Evolutionary conservation across 2,797 vertebrate genomes (phyloP).

Genomic region (Peromyscus nudipes): DNA sequence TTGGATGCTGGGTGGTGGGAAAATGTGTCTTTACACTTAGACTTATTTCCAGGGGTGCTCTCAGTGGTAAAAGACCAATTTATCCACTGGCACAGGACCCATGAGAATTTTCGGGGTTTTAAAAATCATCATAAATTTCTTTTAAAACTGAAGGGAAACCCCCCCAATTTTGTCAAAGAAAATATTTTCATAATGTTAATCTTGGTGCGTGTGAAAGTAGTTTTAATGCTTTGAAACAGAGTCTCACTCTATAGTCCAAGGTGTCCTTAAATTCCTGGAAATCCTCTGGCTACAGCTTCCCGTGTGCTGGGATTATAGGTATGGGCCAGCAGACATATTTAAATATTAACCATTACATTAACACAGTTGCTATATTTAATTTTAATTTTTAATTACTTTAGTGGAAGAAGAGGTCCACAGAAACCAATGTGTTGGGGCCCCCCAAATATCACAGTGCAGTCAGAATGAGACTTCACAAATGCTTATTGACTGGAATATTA

Average conservation of each 20-base stretch:
- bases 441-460: neutral
- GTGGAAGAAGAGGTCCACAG: neutral
- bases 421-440: neutral
- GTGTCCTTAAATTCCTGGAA: neutral
- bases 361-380: conserved; percentile 28
- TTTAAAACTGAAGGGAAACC: conserved; percentile 40
- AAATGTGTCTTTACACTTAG: neutral
- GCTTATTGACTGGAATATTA: neutral
- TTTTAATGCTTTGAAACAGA: neutral
- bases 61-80: neutral
- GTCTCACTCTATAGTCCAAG: neutral
- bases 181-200: neutral
- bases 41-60: neutral
- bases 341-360: conserved; percentile 28
- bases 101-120: neutral
- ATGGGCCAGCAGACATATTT: neutral
- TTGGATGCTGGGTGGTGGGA: neutral
- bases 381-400: neutral
- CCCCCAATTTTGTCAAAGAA: conserved; percentile 36
- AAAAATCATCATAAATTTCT: neutral
- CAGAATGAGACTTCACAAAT: neutral
- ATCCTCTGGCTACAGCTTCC: neutral
- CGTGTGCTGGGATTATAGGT: neutral
- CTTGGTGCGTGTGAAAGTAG: neutral
- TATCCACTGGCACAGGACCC: neutral